Base-by-base conservation (phyloP, 2,113 vertebrate species). In the Sterna hirundo region DNA sequence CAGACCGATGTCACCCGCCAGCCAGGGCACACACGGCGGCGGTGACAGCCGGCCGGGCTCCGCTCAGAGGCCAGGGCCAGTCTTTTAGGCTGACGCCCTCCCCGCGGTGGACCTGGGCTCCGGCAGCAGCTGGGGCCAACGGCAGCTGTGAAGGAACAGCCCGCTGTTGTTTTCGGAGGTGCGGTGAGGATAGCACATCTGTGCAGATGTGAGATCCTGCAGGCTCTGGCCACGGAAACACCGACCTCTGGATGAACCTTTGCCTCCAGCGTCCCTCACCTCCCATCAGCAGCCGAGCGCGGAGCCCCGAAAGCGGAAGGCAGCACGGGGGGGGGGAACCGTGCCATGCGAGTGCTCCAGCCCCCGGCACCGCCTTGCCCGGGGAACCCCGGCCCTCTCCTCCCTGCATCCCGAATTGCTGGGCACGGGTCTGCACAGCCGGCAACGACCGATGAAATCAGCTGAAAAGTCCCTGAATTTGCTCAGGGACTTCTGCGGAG, bases 161-260 rank as follows among this genome's bases (percentile, higher is more conserved):
- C 47, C 27, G 5, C 23, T 1, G 23, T 62, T 58, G 76, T 57
- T 72, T 38, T 46, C 3, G 12, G 65, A 36, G 44, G 69, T 9
- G 18, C 3, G 3, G 42, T 15, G 77, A 83, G 57, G 60, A 25
- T 2, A 36, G 96, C 93, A 97, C 81, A 98, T 97, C 94, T 95
- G 95, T 49, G 97, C 95, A 94, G 97, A 97, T 91, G 97, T 97
- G 94, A 96, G 96, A 94, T 97, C 27, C 96, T 96, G 5, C 91
- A 92, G 36, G 97, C 95, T 70, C 95, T 36, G 4, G 97, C 96
- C 95, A 97, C 92, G 52, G 96, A 86, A 92, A 96, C 92, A 36
- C 92, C 5, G 42, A 95, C 94, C 42, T 96, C 68, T 30, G 97
- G 96, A 16, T 96, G 96, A 96, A 93, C 40, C 29, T 92, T 85